These are phyloP conservation scores for Neofelis nebulosa DNA, from an alignment of 2,113 vertebrate genomes.

Conservation along the genomic window DNA sequence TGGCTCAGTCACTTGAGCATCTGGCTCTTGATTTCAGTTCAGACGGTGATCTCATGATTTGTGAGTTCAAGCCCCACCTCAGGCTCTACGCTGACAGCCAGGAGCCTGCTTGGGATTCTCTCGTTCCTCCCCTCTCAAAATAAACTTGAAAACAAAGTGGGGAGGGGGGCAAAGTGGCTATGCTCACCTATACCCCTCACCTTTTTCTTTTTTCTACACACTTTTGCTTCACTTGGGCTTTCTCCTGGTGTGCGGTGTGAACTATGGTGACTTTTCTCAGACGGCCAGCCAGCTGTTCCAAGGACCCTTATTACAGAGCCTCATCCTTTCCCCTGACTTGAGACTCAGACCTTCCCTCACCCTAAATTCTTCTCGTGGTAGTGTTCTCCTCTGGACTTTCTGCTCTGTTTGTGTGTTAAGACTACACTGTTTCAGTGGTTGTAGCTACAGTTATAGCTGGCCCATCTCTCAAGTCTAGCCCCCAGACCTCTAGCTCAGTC, in stretches of 20 bases:
- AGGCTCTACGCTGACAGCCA: too few species aligned
- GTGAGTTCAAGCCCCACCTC: too few species aligned
- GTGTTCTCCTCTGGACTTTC: not conserved
- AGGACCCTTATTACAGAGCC: rapidly evolving
- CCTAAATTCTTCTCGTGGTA: rapidly evolving
- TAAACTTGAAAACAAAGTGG: not conserved
- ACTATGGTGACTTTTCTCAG: not conserved
- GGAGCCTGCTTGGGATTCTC: too few species aligned
- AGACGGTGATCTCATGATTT: too few species aligned
- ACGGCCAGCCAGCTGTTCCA: not conserved
- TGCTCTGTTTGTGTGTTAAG: not conserved
- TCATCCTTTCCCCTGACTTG: too few species aligned
- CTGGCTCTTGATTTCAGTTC: too few species aligned
- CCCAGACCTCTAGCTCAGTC: not conserved
- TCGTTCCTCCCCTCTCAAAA: too few species aligned
- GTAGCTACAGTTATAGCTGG: rapidly evolving
- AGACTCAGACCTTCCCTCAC: not conserved
- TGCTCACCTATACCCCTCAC: not conserved
- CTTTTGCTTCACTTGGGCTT: not conserved
- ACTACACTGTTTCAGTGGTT: rapidly evolving
- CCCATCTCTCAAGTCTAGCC: not conserved
- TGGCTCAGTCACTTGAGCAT: too few species aligned
- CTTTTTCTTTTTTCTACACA: not conserved
- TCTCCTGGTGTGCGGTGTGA: not conserved
- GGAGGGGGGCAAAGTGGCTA: not conserved